Conservation (phyloP, 2,113 vertebrate species). For the Myiozetetes cayanensis region DNA sequence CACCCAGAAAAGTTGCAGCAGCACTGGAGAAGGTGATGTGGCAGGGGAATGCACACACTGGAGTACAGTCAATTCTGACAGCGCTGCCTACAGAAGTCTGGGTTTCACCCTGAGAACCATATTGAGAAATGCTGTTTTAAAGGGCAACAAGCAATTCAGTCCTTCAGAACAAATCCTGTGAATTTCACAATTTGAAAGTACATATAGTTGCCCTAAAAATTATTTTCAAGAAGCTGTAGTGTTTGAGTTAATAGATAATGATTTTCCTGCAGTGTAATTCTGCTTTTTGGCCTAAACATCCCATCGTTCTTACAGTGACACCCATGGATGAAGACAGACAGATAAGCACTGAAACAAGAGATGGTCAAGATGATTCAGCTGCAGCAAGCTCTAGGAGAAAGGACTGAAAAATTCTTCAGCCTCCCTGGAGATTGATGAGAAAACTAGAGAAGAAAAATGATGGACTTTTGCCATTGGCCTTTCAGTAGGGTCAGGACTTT, state of each 20-base stretch:
- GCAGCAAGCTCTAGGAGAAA: neutral
- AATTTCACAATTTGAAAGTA: neutral
- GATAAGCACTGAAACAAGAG: neutral
- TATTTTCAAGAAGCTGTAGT: neutral
- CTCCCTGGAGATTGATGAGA: neutral
- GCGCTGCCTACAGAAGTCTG: fast-evolving
- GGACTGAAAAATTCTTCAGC: neutral
- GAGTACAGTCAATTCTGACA: neutral
- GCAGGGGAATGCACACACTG: neutral
- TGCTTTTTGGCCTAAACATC: neutral
- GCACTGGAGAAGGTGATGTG: neutral
- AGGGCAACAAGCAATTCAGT: neutral
- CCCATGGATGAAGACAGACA: neutral
- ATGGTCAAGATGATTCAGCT: neutral
- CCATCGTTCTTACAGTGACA: neutral
- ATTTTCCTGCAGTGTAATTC: neutral
- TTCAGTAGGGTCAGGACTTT: neutral
- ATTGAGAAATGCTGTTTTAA: neutral
- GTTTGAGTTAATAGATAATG: neutral
- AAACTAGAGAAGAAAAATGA: neutral
- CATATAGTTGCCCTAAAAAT: neutral
- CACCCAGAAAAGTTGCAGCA: neutral
- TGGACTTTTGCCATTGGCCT: neutral
- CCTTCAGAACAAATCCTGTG: neutral
- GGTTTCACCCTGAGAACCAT: neutral